These are phyloP conservation scores for Paralichthys olivaceus DNA, from an alignment of 2,113 vertebrate genomes.

Conservation along the genomic window DNA sequence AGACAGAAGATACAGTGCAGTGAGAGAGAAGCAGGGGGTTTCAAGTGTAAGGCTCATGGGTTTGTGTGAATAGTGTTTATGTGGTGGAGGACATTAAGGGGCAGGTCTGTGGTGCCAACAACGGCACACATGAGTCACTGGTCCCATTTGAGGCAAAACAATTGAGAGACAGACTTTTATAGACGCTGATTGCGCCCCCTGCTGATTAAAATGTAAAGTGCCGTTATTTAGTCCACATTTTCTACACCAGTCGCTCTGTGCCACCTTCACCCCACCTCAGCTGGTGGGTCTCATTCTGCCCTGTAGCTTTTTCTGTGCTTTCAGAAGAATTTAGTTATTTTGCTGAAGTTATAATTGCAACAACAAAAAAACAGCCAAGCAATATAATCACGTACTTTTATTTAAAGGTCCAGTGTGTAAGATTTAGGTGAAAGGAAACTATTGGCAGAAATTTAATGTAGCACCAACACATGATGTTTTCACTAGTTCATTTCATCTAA, in stretches of 20 bases:
- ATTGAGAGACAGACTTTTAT: background rate
- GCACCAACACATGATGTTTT: no score
- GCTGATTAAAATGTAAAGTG: constrained; percentile 40
- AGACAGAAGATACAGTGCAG: background rate
- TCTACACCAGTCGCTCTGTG: constrained; percentile 11
- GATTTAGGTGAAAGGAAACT: no score
- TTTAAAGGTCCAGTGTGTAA: no score
- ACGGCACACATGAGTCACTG: constrained; percentile 73
- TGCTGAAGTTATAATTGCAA: background rate
- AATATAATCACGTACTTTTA: background rate
- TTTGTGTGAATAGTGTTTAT: constrained; percentile 37
- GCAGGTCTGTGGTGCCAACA: constrained; percentile 49
- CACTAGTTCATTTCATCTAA: no score
- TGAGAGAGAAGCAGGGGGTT: background rate
- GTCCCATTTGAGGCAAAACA: constrained; percentile 10
- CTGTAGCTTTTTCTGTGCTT: background rate
- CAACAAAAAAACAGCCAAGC: background rate
- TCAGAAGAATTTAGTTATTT: background rate
- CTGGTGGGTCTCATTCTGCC: background rate
- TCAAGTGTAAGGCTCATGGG: background rate
- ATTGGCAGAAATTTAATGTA: no score
- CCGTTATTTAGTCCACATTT: constrained; percentile 20
- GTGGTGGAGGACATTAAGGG: constrained; percentile 26
- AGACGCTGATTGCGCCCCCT: constrained; percentile 58
- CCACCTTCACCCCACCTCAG: background rate